Conservation (phyloP, 2,113 vertebrate genomes). For the Siphamia tubifer region DNA sequence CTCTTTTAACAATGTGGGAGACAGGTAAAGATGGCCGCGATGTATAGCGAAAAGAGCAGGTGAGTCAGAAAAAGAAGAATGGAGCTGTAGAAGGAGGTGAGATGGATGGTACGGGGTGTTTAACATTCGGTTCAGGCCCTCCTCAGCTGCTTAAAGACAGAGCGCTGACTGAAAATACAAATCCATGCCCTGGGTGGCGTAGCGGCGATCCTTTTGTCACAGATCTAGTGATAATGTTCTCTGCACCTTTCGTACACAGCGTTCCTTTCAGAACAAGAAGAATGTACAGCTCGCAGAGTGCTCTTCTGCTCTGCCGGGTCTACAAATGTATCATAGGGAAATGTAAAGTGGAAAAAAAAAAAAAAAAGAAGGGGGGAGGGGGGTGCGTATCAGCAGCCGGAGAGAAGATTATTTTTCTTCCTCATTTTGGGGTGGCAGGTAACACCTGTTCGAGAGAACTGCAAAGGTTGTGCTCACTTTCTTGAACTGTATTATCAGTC, state of each 20-base stretch:
- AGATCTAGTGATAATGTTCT: conserved; percentile 41
- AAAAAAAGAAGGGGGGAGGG: too few species aligned
- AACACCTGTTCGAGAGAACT: conserved; percentile 3
- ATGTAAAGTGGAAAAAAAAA: too few species aligned
- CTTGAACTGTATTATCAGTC: not conserved
- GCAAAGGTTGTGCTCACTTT: not conserved
- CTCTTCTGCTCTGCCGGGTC: not conserved
- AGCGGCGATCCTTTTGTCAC: conserved; percentile 15
- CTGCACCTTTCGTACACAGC: conserved; percentile 13
- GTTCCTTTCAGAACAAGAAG: not conserved
- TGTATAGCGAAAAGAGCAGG: not conserved
- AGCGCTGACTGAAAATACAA: conserved; percentile 15
- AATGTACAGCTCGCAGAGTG: conserved; percentile 13
- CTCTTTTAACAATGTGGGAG: conserved; percentile 21
- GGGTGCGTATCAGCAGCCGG: not conserved
- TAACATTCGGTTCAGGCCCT: conserved; percentile 30
- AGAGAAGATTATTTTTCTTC: conserved; percentile 14
- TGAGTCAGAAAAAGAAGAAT: conserved; percentile 5
- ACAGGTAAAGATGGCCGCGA: conserved; percentile 19
- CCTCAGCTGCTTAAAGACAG: not conserved
- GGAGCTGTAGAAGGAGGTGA: not conserved
- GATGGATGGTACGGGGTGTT: conserved; percentile 12
- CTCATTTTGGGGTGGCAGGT: not conserved
- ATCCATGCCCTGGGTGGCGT: conserved; percentile 35
- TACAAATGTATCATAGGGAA: conserved; percentile 8